Evolutionary conservation across 1,140 invertebrate species (phyloP).

Genomic region (Melipona quadrifasciata): DNA sequence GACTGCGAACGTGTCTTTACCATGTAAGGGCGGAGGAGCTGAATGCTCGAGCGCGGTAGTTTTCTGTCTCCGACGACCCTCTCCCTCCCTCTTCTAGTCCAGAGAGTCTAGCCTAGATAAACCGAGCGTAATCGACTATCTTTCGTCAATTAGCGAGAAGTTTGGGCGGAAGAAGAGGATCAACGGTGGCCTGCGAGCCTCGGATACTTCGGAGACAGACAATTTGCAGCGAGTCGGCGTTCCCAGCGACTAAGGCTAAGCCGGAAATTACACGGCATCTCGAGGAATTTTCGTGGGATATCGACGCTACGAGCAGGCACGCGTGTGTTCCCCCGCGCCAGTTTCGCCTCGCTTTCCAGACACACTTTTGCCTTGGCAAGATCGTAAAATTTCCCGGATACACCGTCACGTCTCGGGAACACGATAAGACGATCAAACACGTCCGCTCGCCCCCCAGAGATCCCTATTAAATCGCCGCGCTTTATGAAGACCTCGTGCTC

Average conservation of each 20-base stretch:
- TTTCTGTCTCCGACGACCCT: neutral
- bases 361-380: neutral
- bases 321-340: neutral
- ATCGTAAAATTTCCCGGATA: slow-evolving; percentile 22
- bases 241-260: neutral
- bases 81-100: neutral
- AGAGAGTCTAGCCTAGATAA: neutral
- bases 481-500: slow-evolving; percentile 6
- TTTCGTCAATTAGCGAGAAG: slow-evolving; percentile 14
- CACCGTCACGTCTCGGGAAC: slow-evolving; percentile 26
- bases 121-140: neutral
- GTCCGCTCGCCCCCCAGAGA: neutral
- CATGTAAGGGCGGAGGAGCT: neutral
- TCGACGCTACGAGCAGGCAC: neutral
- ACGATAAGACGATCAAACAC: slow-evolving; percentile 18
- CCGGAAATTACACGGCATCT: slow-evolving; percentile 10
- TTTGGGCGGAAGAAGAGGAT: neutral
- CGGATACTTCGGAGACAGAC: neutral
- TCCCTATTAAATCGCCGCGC: slow-evolving; percentile 30
- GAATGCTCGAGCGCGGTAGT: neutral
- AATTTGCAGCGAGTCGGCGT: neutral
- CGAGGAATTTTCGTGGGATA: slow-evolving; percentile 3
- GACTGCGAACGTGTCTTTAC: neutral
- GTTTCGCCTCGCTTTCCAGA: neutral
- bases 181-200: neutral